Conservation (phyloP, 2,113 vertebrate species). For the Clupea harengus region DNA sequence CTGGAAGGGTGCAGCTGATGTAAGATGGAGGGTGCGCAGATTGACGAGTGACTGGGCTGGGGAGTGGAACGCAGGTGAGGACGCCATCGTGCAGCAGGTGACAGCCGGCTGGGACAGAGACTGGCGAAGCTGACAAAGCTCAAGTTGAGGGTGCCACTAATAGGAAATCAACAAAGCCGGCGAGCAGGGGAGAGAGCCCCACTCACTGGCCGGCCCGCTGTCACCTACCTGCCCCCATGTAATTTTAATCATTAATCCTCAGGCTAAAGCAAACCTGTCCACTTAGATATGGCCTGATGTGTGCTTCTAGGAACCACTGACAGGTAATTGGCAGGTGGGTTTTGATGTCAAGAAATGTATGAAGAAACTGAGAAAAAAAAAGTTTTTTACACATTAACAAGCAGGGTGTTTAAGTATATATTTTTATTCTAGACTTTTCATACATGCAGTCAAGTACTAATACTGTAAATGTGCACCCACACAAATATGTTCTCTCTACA, state of each 20-base stretch:
- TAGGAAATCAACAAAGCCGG: constrained; percentile 57
- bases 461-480: not conserved
- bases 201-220: not conserved
- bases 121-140: constrained; percentile 55
- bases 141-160: constrained; percentile 54
- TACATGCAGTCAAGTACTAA: not conserved
- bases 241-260: constrained; percentile 54
- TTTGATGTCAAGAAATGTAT: not conserved
- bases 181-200: constrained; percentile 16
- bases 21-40: constrained; percentile 18
- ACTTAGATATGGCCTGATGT: constrained; percentile 40
- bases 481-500: too few species aligned
- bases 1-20: constrained; percentile 20
- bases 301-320: constrained; percentile 23
- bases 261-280: constrained; percentile 45
- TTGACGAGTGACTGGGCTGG: constrained; percentile 29
- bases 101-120: constrained; percentile 51
- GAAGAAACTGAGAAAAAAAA: not conserved
- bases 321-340: not conserved
- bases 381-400: constrained; percentile 4
- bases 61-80: constrained; percentile 23
- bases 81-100: constrained; percentile 33
- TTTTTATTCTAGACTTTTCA: not conserved
- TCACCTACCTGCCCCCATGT: constrained; percentile 35
- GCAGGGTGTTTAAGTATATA: not conserved